Conservation (phyloP, 2,888 invertebrate species). For the Mesorhabditis sp. region DNA sequence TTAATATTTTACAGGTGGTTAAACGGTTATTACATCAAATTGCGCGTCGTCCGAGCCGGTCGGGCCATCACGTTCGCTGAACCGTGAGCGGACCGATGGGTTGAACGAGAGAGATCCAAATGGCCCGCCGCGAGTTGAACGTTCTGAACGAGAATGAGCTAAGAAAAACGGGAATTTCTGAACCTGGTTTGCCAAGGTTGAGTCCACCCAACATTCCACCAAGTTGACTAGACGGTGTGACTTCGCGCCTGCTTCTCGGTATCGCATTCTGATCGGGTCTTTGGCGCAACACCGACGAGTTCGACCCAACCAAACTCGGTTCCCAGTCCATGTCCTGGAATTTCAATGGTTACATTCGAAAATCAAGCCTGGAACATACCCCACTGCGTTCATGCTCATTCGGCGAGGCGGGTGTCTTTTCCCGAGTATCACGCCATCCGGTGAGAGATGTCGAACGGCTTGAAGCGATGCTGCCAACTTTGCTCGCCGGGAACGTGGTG, state of each 20-base stretch:
- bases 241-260: not conserved
- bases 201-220: slow-evolving; percentile 5
- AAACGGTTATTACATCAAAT: not conserved
- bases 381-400: not conserved
- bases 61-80: no score
- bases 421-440: not conserved
- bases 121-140: not conserved
- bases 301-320: slow-evolving; percentile 16
- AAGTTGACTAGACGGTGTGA: not conserved
- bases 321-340: slow-evolving; percentile 38
- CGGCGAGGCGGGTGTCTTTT: not conserved
- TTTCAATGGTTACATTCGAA: not conserved
- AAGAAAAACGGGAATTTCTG: not conserved
- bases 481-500: not conserved
- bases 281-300: slow-evolving; percentile 8
- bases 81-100: not conserved
- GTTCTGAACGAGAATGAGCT: not conserved
- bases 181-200: not conserved
- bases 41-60: not conserved
- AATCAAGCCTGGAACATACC: slow-evolving; percentile 5
- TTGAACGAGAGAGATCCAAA: not conserved
- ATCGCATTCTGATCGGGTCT: not conserved
- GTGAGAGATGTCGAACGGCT: not conserved
- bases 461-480: not conserved
- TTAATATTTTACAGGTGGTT: not conserved